Evolutionary conservation across 2,797 vertebrate genomes (phyloP).

Genomic region (Lepus oiostolus): DNA sequence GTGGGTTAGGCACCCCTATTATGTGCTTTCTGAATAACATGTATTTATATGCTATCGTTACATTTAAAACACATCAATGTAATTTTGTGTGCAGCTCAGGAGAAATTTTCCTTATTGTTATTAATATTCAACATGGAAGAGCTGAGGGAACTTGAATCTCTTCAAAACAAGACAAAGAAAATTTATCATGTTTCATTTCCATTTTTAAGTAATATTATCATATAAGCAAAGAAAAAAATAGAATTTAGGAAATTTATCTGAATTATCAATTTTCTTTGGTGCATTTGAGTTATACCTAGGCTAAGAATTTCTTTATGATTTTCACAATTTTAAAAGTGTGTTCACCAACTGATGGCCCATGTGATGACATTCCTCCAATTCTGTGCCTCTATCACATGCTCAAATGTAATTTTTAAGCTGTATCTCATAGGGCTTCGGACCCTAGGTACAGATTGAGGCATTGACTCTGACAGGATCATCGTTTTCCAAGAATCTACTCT

Average conservation of each 20-base stretch:
- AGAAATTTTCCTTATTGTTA: neutral
- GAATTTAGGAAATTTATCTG: neutral
- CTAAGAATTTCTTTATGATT: neutral
- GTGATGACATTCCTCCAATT: neutral
- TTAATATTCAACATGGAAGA: neutral
- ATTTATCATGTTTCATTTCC: neutral
- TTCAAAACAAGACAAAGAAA: neutral
- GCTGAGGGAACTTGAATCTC: neutral
- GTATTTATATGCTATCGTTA: neutral
- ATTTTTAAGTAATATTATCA: neutral
- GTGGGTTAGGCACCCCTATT: neutral
- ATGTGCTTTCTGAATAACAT: neutral
- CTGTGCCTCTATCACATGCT: neutral
- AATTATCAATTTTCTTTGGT: neutral
- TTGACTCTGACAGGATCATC: neutral
- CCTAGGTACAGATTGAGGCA: neutral
- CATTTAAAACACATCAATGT: neutral
- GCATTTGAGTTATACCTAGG: neutral
- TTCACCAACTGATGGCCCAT: neutral
- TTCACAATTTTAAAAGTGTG: neutral
- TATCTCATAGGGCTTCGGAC: constrained; percentile 3
- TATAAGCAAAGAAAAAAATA: neutral
- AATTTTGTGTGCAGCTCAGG: neutral
- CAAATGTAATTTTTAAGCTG: neutral
- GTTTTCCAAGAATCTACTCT: neutral